A percentile compares a stretch with the other conserved stretches of the same genome.
Evolutionary conservation across 2,113 vertebrate species (phyloP).

Genomic region (Megaptera novaeangliae): DNA sequence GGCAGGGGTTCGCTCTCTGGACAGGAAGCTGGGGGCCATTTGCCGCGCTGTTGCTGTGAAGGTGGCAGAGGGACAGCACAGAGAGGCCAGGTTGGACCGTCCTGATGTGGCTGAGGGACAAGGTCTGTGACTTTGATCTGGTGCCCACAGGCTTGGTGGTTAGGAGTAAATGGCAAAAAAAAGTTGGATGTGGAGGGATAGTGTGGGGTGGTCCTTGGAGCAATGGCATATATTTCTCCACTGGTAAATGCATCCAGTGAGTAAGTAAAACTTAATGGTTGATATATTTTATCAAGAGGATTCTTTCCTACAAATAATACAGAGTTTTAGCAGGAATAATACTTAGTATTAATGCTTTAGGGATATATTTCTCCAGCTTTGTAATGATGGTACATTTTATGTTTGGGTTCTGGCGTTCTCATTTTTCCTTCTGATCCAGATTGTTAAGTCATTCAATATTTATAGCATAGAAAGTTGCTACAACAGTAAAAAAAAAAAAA

Average conservation of each 20-base stretch:
- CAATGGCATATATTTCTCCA: rapidly evolving
- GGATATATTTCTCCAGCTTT: neutral
- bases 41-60: slow-evolving; percentile 96
- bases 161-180: rapidly evolving
- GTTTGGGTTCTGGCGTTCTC: neutral
- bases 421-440: neutral
- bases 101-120: slow-evolving; percentile 76
- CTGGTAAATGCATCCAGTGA: neutral
- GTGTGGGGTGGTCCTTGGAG: neutral
- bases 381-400: neutral
- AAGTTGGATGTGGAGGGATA: neutral
- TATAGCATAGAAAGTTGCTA: neutral
- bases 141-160: rapidly evolving
- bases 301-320: neutral
- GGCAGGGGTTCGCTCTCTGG: slow-evolving; percentile 95
- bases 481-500: neutral
- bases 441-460: neutral
- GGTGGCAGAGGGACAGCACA: slow-evolving; percentile 91
- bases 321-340: neutral
- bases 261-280: neutral
- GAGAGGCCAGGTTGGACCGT: slow-evolving; percentile 79
- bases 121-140: slow-evolving; percentile 74
- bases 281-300: neutral
- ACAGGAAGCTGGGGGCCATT: slow-evolving; percentile 93
- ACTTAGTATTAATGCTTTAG: neutral